Base-by-base conservation (phyloP, 2,797 vertebrate genomes). In the Gorsachius magnificus region DNA sequence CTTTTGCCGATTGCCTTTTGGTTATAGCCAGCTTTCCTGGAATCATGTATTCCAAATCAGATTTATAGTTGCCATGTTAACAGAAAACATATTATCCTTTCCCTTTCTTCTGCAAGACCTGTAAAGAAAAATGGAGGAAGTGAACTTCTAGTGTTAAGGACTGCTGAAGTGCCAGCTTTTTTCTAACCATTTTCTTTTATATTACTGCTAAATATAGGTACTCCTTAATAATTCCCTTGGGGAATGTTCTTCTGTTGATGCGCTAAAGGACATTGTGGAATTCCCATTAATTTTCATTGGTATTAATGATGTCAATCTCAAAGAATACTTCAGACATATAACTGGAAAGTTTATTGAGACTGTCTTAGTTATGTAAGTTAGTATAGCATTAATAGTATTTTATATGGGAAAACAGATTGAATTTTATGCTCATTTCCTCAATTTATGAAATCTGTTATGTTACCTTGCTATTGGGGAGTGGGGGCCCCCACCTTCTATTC, bases 241-340 rank as follows among this genome's bases (percentile, higher is more conserved):
- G 90, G 60, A 74, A 36, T 41, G 31, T 95, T 95, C 45, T 78
- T 71, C 48, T 83, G 41, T 75, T 89, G 79, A 69, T 89, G 80
- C 1, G 0, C 71, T 92, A 20, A 76, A 92, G 89, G 90, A 85
- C 76, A 81, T 16, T 22, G 48, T 84, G 53, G 20, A 28, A 70
- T 95, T 93, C 68, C 28, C 41, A 75, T 96, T 96, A 87, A 64
- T 90, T 95, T 93, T 95, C 61, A n/a, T 90, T 64, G 64, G 15
- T 80, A 77, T 75, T 92, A 95, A 86, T 88, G 36, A 90, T 90
- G 71, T 93, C 71, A 83, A 61, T 92, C 71, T 91, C 15, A 80
- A 87, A 83, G 50, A 83, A 74, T 68, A 53, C 41, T 89, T 94
- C 71, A 53, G 65, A 70, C 25, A 20, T 68, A n/a, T 93, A 93